Percentiles rank a stretch among this genome's conserved stretches.
Conservation (phyloP, 2,113 vertebrate genomes). For the Sylvicapra grimmia region DNA sequence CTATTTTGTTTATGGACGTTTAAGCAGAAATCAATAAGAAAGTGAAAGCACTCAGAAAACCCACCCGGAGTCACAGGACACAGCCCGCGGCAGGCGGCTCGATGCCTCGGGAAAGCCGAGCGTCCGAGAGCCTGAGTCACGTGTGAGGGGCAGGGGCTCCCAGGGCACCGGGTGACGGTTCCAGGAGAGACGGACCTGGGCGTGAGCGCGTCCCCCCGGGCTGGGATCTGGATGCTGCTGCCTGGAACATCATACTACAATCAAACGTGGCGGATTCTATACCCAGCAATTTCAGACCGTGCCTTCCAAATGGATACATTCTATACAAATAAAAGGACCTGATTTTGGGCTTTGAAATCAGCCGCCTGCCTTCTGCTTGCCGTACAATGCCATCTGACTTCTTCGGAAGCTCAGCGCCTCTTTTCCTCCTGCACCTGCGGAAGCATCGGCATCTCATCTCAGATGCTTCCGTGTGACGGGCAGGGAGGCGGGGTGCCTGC, state of each 20-base stretch:
- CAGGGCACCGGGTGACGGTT: constrained; percentile 58
- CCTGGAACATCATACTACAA: constrained; percentile 68
- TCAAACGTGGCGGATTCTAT: constrained; percentile 73
- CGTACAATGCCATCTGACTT: constrained; percentile 77
- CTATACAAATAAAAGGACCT: constrained; percentile 77
- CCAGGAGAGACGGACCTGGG: constrained; percentile 59
- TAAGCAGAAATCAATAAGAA: neutral
- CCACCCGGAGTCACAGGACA: too few relatives aligned
- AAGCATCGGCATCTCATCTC: constrained; percentile 69
- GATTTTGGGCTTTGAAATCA: constrained; percentile 78
- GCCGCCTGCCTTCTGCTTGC: constrained; percentile 75
- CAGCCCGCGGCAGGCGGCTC: neutral
- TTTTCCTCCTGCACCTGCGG: constrained; percentile 75
- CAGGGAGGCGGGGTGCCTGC: constrained; percentile 27
- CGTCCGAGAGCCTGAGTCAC: neutral
- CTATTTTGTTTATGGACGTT: neutral
- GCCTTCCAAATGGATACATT: constrained; percentile 75
- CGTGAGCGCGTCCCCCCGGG: constrained; percentile 28
- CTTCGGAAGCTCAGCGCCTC: constrained; percentile 63
- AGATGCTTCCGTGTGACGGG: constrained; percentile 59
- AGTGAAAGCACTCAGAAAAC: neutral
- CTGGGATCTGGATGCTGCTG: constrained; percentile 62
- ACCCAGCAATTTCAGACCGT: constrained; percentile 75
- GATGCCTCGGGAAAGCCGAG: neutral
- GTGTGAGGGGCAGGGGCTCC: neutral